phyloP scores from a whole-genome alignment of 2,797 vertebrate genomes.

The Muscicapa striata region DNA sequence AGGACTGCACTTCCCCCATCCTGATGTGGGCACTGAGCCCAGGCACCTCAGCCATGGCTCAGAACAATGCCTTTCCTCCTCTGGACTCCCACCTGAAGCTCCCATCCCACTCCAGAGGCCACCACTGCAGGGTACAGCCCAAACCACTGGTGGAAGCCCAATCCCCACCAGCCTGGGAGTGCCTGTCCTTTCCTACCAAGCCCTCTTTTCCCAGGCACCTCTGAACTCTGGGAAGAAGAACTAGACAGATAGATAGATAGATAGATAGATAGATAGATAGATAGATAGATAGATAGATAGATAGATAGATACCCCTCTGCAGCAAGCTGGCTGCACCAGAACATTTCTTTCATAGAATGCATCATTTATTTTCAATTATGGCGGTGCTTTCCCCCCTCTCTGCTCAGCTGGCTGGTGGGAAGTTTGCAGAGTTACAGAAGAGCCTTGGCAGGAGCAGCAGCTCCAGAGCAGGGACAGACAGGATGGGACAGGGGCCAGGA shows the following conservation, averaged over 20 bases:
- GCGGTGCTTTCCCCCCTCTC: neutral
- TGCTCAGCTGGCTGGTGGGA: neutral
- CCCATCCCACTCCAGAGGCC: neutral
- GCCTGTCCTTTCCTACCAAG: neutral
- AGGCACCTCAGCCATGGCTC: fast-evolving
- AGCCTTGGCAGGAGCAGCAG: neutral
- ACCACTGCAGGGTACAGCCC: neutral
- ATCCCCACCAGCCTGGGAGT: neutral
- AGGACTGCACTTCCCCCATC: too few species aligned
- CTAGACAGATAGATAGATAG: neutral
- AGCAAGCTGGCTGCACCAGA: slow-evolving; percentile 36
- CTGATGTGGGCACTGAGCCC: neutral
- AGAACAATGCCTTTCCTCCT: neutral
- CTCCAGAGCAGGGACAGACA: neutral
- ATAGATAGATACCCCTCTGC: neutral
- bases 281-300: neutral
- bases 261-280: neutral
- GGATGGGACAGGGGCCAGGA: neutral
- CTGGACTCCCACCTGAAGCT: neutral
- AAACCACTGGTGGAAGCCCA: neutral
- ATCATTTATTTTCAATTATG: slow-evolving; percentile 78
- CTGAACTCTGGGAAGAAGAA: neutral
- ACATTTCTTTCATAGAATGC: slow-evolving; percentile 68
- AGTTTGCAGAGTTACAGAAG: slow-evolving; percentile 36
- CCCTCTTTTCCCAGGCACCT: neutral